Evolutionary conservation across 2,888 invertebrate genomes (phyloP), one percentile per base, ranked within the genome.

Genomic region (Rhorus exstirpatorius): DNA sequence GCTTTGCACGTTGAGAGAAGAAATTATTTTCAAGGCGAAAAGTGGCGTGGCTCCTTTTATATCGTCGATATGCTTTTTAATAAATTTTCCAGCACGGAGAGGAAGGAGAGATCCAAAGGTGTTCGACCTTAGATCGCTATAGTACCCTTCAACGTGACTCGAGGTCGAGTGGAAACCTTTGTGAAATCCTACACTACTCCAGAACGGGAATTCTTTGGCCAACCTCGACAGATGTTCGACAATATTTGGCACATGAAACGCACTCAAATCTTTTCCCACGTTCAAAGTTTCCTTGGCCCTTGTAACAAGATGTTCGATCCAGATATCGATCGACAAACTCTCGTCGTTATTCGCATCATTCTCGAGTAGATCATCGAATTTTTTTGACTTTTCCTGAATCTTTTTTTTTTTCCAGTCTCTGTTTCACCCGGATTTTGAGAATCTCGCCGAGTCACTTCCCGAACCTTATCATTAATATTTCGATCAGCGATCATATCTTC

Each of bases 211-310:
- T 6, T 41, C 61, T 41, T 10, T 44, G 6, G 26, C 17, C 26
- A 61, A 14, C 31, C 41, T 61, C 12, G 17, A 2, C 3, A 61
- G 12, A 19, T 17, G 19, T 14, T 63, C 24, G 1, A 65, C 17
- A 53, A 75, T 55, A 17, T 26, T 49, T 10, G 75, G 65, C n/a
- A 61, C 41, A 41, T 65, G 53, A 19, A 65, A 75, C 12, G 75
- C 17, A 61, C 63, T 75, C 12, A 75, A 51, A 53, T 53, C 35
- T 17, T 7, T 51, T 17, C 65, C 75, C 12, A 38, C 53, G 3
- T n/a, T 21, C 17, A 21, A 1, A 1, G 51, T 55, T 65, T 38
- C 10, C 21, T 61, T 75, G 3, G 75, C 75, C 38, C 17, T 63
- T 4, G 0, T 10, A 35, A 38, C 51, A 35, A 51, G 35, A n/a